Conservation (phyloP, 2,113 vertebrate genomes). For the Pimephales promelas region DNA sequence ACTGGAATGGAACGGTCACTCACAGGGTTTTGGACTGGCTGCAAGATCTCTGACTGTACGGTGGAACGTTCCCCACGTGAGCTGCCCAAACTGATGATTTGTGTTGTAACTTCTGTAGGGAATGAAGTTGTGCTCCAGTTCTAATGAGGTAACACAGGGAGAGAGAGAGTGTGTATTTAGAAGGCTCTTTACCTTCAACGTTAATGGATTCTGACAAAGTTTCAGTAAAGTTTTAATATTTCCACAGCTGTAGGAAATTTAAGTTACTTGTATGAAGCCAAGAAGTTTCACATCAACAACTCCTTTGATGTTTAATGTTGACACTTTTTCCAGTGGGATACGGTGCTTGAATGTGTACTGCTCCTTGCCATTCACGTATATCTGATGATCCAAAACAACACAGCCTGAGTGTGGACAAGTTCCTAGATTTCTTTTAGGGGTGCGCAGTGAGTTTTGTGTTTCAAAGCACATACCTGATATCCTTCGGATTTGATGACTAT, state of each 20-base stretch:
- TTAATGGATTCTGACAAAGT: not conserved
- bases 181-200: not conserved
- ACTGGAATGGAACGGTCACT: not conserved
- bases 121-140: not conserved
- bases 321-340: conserved; percentile 34
- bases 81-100: not conserved
- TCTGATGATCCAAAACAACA: not conserved
- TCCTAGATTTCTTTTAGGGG: not conserved
- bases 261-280: conserved; percentile 29
- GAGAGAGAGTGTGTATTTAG: not conserved
- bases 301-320: not conserved
- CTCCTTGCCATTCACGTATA: conserved; percentile 37
- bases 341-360: conserved; percentile 30
- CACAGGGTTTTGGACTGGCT: conserved; percentile 21
- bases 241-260: accelerated
- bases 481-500: conserved; percentile 13
- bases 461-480: conserved; percentile 32
- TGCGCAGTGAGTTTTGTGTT: not conserved
- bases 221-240: not conserved
- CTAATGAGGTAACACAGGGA: not conserved
- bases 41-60: not conserved
- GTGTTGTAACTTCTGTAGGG: not conserved
- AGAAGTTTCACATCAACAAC: not conserved
- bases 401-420: not conserved
- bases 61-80: too few species aligned